phyloP scores from a whole-genome alignment of 2,888 invertebrate species.

The Philereme vetulata region DNA sequence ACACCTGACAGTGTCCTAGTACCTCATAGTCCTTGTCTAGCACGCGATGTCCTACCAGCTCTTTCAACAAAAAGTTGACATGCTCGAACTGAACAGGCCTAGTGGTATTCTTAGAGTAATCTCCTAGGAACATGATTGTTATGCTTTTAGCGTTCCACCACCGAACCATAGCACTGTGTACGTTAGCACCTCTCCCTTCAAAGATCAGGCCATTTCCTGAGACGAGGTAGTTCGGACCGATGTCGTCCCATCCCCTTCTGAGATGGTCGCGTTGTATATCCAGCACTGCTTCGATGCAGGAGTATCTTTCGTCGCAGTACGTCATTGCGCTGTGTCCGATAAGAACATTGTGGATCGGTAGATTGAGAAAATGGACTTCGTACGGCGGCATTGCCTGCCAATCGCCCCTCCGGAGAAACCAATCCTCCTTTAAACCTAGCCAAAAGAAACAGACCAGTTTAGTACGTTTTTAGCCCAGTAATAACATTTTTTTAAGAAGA shows the following conservation, averaged over 20 bases:
- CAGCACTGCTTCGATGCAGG: slow-evolving; percentile 58
- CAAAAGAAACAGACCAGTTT: slow-evolving; percentile 36
- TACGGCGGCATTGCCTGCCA: slow-evolving; percentile 71
- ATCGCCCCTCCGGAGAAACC: slow-evolving; percentile 71
- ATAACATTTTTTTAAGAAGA: no score
- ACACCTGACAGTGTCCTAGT: slow-evolving; percentile 63
- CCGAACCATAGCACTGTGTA: slow-evolving; percentile 59
- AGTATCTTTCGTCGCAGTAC: slow-evolving; percentile 52
- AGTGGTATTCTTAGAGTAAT: slow-evolving; percentile 52
- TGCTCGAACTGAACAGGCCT: slow-evolving; percentile 56
- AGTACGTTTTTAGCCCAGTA: neutral
- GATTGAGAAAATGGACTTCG: slow-evolving; percentile 46
- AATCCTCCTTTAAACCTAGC: slow-evolving; percentile 65
- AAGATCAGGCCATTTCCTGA: slow-evolving; percentile 65
- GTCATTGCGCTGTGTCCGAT: slow-evolving; percentile 63
- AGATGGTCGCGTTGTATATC: slow-evolving; percentile 59
- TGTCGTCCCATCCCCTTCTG: slow-evolving; percentile 55
- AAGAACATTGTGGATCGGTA: slow-evolving; percentile 61
- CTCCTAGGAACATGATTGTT: slow-evolving; percentile 68
- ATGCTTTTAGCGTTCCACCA: slow-evolving; percentile 59
- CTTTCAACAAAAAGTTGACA: slow-evolving; percentile 53
- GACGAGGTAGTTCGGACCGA: slow-evolving; percentile 70
- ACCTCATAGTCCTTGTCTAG: slow-evolving; percentile 54
- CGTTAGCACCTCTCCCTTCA: slow-evolving; percentile 71
- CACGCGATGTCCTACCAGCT: slow-evolving; percentile 51